Conservation (phyloP, 1,140 invertebrate species). For the Gryllus bimaculatus region DNA sequence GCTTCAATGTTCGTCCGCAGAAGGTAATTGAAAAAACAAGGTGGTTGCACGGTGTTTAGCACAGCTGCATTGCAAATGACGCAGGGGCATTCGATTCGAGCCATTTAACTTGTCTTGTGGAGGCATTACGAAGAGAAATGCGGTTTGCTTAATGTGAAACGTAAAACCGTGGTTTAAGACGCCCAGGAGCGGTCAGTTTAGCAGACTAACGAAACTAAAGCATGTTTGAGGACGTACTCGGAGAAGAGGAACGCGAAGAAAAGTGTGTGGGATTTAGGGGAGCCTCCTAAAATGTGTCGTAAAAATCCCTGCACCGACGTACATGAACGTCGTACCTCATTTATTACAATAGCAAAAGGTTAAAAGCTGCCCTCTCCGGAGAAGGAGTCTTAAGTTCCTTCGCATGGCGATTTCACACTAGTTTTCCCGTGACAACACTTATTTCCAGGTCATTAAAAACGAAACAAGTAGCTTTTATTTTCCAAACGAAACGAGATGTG, state of each 20-base stretch:
- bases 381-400: background rate
- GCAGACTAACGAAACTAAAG: background rate
- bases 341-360: background rate
- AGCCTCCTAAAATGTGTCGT: background rate
- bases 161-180: background rate
- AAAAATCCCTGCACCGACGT: background rate
- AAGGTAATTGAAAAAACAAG: background rate
- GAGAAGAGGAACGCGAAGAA: background rate
- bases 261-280: background rate
- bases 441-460: background rate
- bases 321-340: background rate
- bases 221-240: background rate
- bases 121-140: background rate
- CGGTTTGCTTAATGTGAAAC: background rate
- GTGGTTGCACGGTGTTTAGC: background rate
- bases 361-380: background rate
- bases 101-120: background rate
- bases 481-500: background rate
- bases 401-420: background rate
- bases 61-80: background rate
- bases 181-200: background rate
- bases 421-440: background rate
- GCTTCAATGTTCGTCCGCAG: background rate
- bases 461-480: background rate
- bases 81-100: background rate